phyloP scores from a whole-genome alignment of 2,888 invertebrate species.

The Meandrusa payeni region DNA sequence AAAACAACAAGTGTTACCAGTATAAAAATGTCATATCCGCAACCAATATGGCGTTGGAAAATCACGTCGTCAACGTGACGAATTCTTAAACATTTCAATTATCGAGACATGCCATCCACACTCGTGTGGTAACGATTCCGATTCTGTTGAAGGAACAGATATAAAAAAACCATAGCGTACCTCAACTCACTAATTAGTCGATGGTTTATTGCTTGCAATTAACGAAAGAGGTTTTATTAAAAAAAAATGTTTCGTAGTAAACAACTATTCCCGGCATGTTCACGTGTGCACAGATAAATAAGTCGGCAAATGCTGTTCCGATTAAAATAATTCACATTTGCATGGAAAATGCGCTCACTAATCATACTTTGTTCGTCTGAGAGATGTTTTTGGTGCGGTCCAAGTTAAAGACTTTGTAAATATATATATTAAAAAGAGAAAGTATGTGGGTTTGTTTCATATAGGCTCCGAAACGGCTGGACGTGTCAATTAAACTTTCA shows the following conservation, averaged over 20 bases:
- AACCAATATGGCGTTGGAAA: constrained; percentile 27
- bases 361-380: constrained; percentile 36
- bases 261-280: neutral
- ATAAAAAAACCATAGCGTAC: constrained; percentile 34
- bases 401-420: constrained; percentile 35
- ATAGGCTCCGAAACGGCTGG: too few species aligned
- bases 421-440: too few species aligned
- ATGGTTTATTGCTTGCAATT: constrained; percentile 34
- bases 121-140: constrained; percentile 1
- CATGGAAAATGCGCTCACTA: constrained; percentile 50
- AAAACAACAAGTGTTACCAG: constrained; percentile 32
- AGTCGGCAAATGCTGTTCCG: constrained; percentile 44
- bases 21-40: constrained; percentile 36
- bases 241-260: constrained; percentile 6
- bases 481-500: too few species aligned
- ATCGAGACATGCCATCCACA: constrained; percentile 22
- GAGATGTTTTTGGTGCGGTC: constrained; percentile 31
- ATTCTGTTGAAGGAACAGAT: constrained; percentile 25
- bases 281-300: neutral
- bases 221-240: constrained; percentile 25
- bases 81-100: constrained; percentile 32
- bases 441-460: too few species aligned
- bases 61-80: constrained; percentile 31
- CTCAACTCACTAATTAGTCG: constrained; percentile 35
- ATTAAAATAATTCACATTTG: constrained; percentile 54